A percentile compares a stretch with the other conserved stretches of the same genome.
Conservation (phyloP, 2,797 vertebrate genomes). For the Dipus sagitta region DNA sequence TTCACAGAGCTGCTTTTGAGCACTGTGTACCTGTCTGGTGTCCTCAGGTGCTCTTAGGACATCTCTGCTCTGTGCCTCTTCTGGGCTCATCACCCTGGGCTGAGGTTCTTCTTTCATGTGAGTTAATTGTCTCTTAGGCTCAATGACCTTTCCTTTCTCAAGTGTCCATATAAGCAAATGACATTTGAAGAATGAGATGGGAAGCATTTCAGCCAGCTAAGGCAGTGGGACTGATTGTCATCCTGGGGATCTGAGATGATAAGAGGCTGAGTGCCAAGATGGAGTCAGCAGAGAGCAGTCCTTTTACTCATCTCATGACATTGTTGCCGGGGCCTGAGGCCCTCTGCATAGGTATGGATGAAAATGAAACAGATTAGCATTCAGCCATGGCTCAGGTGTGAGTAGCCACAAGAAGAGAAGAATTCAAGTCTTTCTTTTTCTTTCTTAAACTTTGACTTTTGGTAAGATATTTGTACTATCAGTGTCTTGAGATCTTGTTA, state of each 20-base stretch:
- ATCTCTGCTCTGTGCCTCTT: not conserved
- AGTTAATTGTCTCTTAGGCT: not conserved
- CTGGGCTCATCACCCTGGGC: fast-evolving
- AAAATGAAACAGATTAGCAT: too few species aligned
- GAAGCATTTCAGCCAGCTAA: not conserved
- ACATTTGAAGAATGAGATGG: not conserved
- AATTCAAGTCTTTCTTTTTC: fast-evolving
- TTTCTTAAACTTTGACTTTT: too few species aligned
- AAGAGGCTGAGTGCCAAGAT: not conserved
- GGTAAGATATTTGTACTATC: fast-evolving
- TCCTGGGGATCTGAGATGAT: not conserved
- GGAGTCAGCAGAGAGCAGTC: too few species aligned
- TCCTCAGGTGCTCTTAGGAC: not conserved
- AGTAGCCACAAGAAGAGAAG: not conserved
- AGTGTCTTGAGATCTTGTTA: not conserved
- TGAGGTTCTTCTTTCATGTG: not conserved
- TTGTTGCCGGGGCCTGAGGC: fast-evolving
- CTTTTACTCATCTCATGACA: fast-evolving
- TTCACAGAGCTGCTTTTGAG: not conserved
- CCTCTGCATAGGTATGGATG: fast-evolving
- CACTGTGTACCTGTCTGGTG: fast-evolving
- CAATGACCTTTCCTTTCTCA: not conserved
- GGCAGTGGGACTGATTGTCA: too few species aligned
- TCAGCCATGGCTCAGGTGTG: fast-evolving
- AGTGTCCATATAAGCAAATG: not conserved